Base-by-base conservation (phyloP, 1,140 invertebrate genomes). In the Cotesia chilonis region DNA sequence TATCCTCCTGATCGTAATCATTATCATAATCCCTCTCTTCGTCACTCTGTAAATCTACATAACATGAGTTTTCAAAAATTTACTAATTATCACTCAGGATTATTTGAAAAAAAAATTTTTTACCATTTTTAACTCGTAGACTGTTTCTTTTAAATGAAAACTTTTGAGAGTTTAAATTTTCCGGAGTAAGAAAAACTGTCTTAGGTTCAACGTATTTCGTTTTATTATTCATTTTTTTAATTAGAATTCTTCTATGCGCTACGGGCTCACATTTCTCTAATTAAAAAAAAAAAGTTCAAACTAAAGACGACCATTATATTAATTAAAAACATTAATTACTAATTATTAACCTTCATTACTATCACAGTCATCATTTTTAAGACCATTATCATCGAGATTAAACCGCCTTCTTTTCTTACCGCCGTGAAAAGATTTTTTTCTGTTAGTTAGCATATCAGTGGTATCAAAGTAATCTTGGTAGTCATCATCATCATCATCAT, bases 311-410 rank as follows among this genome's bases (percentile, higher is more conserved):
- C 41, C 41, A 47, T 47, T 47, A 47, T 10, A 2, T 7, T 9
- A 47, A 47, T 47, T 47, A 6, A 47, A 47, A 47, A 47, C 2
- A 9, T 7, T 9, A 47, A 47, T 47, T 47, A 6, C 2, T 9
- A 47, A 47, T 5, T 9, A 47, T 47, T 67, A 59, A 9, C 70
- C 68, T 28, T 37, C 37, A 6, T 76, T 63, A 35, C 66, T 71
- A 3, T 82, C 76, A 68, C 81, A 82, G 75, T 82, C 79, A 63
- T 82, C 80, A 73, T 82, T 81, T 38, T 78, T 77, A 10, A 82
- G 76, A 10, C 70, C 63, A 36, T 14, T 41, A n/a, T 59, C 51
- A 71, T 28, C 17, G 12, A 51, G 17, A 71, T 71, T 57, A 28
- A 51, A 20, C 17, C 70, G 68, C 59, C 68, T 38, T 6, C 74